Evolutionary conservation across 2,797 vertebrate genomes (phyloP).

Genomic region (Alca torda): DNA sequence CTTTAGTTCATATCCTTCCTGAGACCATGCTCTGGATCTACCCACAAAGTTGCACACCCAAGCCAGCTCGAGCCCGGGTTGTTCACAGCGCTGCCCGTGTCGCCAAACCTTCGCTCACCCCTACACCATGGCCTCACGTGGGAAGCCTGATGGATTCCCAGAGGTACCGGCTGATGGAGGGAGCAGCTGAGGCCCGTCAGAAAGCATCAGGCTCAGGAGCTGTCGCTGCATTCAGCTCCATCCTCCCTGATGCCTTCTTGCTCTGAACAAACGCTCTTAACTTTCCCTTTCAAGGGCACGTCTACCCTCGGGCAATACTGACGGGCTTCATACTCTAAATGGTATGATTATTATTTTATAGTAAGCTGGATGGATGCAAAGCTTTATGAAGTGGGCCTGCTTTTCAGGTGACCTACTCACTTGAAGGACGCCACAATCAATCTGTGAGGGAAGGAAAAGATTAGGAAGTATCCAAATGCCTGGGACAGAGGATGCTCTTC

Average conservation of each 20-base stretch:
- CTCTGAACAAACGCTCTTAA: background rate
- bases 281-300: background rate
- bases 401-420: background rate
- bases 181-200: background rate
- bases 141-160: background rate
- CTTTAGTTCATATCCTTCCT: background rate
- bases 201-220: conserved; percentile 8
- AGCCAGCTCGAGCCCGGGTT: background rate
- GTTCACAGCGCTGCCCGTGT: rapidly evolving
- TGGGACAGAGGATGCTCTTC: background rate
- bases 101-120: background rate
- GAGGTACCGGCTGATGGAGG: background rate
- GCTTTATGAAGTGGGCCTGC: background rate
- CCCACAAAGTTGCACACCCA: background rate
- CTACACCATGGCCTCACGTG: background rate
- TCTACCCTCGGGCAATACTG: background rate
- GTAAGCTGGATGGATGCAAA: background rate
- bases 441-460: background rate
- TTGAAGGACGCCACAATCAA: background rate
- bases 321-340: background rate
- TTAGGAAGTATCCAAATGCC: background rate
- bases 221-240: background rate
- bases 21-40: background rate
- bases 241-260: background rate
- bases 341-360: conserved; percentile 15